These are phyloP conservation scores for Lethenteron camtschaticum DNA, from an alignment of 2,113 vertebrate genomes.

Conservation along the genomic window DNA sequence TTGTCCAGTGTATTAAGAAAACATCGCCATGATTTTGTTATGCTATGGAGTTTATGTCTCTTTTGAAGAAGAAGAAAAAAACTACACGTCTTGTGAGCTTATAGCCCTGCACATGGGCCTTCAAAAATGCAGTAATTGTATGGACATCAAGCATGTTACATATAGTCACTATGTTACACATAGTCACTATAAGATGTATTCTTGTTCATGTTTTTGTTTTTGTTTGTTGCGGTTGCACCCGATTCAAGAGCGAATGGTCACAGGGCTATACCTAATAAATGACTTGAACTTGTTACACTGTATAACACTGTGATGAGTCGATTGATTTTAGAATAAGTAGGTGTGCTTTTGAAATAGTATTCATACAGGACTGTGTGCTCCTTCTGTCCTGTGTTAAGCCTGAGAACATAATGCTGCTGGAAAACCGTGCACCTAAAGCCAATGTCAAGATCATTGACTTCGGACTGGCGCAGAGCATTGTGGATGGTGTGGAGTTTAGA, in stretches of 20 bases:
- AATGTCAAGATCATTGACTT: conserved; percentile 98
- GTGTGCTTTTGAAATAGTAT: conserved; percentile 21
- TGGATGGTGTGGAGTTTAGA: conserved; percentile 93
- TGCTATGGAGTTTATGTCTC: no score
- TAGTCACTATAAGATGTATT: no score
- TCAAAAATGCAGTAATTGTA: conserved; percentile 4
- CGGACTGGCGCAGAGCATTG: conserved; percentile 87
- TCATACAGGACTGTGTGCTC: conserved; percentile 21
- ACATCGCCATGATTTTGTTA: no score
- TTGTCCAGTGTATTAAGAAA: no score
- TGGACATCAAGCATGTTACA: not conserved
- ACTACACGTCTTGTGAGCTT: no score
- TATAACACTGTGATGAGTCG: not conserved
- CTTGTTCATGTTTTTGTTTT: no score
- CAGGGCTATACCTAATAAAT: no score
- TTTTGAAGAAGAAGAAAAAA: no score
- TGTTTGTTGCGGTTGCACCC: no score
- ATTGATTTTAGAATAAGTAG: not conserved
- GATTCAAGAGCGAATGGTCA: no score
- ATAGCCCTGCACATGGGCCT: not conserved
- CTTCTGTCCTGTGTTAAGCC: conserved; percentile 31
- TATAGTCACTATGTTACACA: no score
- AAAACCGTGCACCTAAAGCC: conserved; percentile 60
- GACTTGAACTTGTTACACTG: not conserved
- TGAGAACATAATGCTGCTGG: conserved; percentile 95